Percentiles rank a stretch among this genome's conserved stretches.
Conservation (phyloP, 2,113 vertebrate genomes). For the Phalacrocorax carbo region DNA sequence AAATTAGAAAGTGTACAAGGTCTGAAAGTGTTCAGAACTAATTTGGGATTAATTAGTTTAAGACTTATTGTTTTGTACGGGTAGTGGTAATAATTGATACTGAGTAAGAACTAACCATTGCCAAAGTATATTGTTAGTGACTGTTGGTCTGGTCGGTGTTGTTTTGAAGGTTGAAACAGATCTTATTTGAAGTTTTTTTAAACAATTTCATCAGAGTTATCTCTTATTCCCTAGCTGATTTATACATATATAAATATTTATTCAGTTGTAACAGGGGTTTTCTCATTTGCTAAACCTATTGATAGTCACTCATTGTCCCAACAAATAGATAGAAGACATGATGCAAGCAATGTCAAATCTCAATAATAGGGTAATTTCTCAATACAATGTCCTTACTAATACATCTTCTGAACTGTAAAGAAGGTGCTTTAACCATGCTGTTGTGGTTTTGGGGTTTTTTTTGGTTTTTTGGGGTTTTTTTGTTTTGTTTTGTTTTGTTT, state of each 20-base stretch:
- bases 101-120: background rate
- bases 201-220: background rate
- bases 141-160: background rate
- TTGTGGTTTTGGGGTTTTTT: too few relatives aligned
- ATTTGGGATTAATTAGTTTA: background rate
- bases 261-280: background rate
- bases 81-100: background rate
- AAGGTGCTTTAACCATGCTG: background rate
- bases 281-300: background rate
- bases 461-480: too few relatives aligned
- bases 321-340: background rate
- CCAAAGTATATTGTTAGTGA: background rate
- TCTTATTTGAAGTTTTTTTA: background rate
- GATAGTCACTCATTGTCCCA: background rate
- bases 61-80: background rate
- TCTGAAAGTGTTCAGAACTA: background rate
- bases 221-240: background rate
- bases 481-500: background rate
- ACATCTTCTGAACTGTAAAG: background rate
- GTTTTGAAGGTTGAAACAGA: background rate
- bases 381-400: background rate
- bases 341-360: background rate
- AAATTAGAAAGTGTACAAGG: background rate
- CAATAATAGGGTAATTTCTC: background rate
- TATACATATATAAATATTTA: background rate